These are phyloP conservation scores for Trachelus stipa DNA, from an alignment of 2,888 invertebrate species.

Conservation along the genomic window DNA sequence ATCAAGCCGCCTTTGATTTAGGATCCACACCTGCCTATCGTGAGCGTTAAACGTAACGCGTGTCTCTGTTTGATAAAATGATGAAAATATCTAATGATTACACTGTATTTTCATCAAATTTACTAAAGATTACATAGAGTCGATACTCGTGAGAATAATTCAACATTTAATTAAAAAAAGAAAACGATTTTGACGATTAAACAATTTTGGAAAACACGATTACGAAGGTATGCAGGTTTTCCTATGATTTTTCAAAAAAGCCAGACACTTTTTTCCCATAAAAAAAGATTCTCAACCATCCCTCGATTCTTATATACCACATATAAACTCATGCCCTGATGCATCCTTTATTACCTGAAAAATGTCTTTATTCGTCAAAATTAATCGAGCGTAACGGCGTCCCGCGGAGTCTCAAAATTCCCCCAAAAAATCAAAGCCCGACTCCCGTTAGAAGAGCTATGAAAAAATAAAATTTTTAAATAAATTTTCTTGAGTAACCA, in stretches of 20 bases:
- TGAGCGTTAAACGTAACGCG: not conserved
- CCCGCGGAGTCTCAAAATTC: not conserved
- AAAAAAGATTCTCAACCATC: not conserved
- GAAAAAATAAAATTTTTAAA: not conserved
- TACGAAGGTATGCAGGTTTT: not conserved
- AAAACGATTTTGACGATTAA: not conserved
- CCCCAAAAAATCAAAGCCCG: not conserved
- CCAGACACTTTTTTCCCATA: not conserved
- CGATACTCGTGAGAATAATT: not conserved
- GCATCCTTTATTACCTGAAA: slow-evolving; percentile 58
- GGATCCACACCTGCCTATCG: slow-evolving; percentile 12
- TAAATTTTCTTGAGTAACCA: not conserved
- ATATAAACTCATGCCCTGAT: slow-evolving; percentile 48
- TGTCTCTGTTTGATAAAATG: not conserved
- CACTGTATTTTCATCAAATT: no score
- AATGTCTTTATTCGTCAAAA: slow-evolving; percentile 54
- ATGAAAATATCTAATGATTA: not conserved
- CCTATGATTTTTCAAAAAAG: not conserved
- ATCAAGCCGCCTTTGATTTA: slow-evolving; percentile 13
- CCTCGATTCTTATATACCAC: slow-evolving; percentile 18
- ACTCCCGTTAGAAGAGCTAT: not conserved
- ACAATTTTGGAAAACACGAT: not conserved
- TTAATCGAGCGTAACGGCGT: slow-evolving; percentile 57
- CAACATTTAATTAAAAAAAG: no score
- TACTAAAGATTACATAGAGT: not conserved